Percentiles rank a stretch among this genome's conserved stretches.
phyloP scores from a whole-genome alignment of 1,140 invertebrate species.

The Microplitis demolitor region DNA sequence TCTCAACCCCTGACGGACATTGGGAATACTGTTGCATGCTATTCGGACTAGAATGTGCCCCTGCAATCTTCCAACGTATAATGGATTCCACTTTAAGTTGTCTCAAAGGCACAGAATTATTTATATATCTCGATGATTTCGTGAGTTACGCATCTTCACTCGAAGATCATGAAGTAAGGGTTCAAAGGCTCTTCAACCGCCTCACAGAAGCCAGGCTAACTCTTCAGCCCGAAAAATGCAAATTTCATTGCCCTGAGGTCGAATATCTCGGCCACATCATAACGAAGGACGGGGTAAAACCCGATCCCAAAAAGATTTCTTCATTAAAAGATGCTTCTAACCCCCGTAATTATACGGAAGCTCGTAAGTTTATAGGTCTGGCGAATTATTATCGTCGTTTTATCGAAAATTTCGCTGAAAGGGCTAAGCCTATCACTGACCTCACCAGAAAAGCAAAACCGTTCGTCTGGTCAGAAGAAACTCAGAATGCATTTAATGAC shows the following conservation, averaged over 20 bases:
- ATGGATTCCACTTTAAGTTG: conserved; percentile 11
- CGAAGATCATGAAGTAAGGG: background rate
- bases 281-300: background rate
- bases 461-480: too few relatives aligned
- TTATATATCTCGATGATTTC: conserved; percentile 37
- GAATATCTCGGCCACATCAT: conserved; percentile 41
- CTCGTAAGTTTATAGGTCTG: background rate
- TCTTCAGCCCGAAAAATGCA: conserved; percentile 16
- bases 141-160: background rate
- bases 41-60: conserved; percentile 9
- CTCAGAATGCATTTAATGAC: too few relatives aligned
- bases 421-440: background rate
- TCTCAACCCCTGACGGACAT: conserved; percentile 13
- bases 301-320: background rate
- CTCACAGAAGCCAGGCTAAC: background rate
- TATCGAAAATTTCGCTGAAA: background rate
- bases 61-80: conserved; percentile 8
- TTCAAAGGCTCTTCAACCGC: background rate
- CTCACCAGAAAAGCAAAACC: too few relatives aligned
- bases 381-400: background rate
- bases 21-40: conserved; percentile 6
- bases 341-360: background rate
- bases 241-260: conserved; percentile 23
- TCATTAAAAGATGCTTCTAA: background rate
- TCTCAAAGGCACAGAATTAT: conserved; percentile 7